phyloP scores from a whole-genome alignment of 2,113 vertebrate species.

The Hylia prasina region DNA sequence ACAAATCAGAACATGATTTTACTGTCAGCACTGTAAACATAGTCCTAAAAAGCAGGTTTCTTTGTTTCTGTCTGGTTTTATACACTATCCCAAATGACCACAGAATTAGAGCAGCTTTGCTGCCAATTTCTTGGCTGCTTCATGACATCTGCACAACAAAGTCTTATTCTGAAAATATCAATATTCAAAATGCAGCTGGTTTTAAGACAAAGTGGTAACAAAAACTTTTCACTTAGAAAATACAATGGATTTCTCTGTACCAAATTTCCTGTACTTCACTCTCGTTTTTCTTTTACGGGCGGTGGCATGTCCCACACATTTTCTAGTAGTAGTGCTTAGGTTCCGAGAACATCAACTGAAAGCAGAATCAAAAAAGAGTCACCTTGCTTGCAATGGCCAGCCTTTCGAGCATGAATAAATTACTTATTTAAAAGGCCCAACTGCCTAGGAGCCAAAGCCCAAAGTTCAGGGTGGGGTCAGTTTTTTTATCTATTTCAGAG shows the following conservation, averaged over 20 bases:
- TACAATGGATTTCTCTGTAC: not conserved
- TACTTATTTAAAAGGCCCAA: not conserved
- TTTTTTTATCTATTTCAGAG: no score
- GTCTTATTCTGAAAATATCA: not conserved
- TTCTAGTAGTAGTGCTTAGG: not conserved
- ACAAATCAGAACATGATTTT: not conserved
- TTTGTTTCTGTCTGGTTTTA: not conserved
- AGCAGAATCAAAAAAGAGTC: not conserved
- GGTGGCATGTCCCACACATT: not conserved
- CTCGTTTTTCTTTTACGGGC: not conserved
- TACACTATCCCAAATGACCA: not conserved
- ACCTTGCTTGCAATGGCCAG: not conserved
- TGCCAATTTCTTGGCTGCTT: not conserved
- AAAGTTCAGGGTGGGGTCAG: not conserved
- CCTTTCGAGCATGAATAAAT: not conserved
- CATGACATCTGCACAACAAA: not conserved
- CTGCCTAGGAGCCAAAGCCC: not conserved
- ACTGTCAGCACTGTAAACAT: not conserved
- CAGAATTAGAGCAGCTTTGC: not conserved
- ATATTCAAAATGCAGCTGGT: not conserved
- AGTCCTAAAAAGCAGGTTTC: not conserved
- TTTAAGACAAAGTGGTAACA: not conserved
- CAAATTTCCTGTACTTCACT: not conserved
- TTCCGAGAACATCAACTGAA: not conserved
- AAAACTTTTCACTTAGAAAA: not conserved